Percentiles rank a stretch among this genome's conserved stretches.
Evolutionary conservation across 2,113 vertebrate genomes (phyloP).

Genomic region (Melanerpes formicivorus): DNA sequence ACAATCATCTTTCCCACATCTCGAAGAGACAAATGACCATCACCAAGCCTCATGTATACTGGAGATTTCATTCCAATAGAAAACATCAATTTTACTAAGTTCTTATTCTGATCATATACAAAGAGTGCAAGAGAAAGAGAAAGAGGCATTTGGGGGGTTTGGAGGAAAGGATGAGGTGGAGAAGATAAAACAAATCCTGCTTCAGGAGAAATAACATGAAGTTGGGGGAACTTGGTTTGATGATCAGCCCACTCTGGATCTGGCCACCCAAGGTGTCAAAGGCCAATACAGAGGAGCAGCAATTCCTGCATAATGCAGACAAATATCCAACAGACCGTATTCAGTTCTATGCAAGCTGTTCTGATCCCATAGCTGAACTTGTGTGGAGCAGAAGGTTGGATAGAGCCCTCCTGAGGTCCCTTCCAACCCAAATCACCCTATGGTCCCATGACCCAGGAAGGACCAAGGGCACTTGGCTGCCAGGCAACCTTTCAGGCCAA

Average conservation of each 20-base stretch:
- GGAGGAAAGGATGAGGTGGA: neutral
- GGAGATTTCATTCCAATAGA: neutral
- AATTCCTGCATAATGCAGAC: neutral
- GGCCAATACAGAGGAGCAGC: neutral
- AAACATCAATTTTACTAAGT: neutral
- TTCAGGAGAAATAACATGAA: neutral
- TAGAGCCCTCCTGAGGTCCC: neutral
- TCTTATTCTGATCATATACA: neutral
- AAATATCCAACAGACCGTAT: neutral
- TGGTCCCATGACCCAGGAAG: neutral
- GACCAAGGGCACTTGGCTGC: neutral
- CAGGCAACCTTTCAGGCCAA: constrained; percentile 45
- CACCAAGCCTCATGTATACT: neutral
- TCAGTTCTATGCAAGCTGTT: neutral
- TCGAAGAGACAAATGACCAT: neutral
- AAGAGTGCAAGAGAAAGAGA: neutral
- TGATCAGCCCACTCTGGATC: neutral
- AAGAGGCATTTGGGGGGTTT: neutral
- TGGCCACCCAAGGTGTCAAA: neutral
- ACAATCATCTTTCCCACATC: neutral
- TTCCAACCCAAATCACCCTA: neutral
- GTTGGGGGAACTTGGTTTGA: neutral
- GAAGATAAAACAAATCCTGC: neutral
- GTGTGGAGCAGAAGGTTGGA: neutral
- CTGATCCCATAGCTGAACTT: neutral